Conservation (phyloP, 2,797 vertebrate genomes). For the Hylomyscus alleni region DNA sequence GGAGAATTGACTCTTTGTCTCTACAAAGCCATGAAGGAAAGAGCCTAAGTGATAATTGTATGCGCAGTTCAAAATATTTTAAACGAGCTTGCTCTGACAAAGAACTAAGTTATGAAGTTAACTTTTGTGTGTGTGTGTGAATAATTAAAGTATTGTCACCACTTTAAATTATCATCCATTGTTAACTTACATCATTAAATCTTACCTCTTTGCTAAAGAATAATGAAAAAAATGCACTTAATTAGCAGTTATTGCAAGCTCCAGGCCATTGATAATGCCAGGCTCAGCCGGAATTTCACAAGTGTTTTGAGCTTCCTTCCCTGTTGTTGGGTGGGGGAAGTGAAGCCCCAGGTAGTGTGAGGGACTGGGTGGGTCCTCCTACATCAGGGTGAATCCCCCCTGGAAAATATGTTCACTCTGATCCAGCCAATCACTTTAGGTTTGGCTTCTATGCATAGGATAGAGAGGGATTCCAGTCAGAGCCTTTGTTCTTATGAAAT, state of each 20-base stretch:
- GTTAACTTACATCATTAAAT: conserved; percentile 92
- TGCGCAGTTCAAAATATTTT: conserved; percentile 90
- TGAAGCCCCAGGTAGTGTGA: conserved; percentile 79
- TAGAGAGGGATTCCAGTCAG: conserved; percentile 64
- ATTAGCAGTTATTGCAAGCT: conserved; percentile 91
- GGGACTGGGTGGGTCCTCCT: conserved; percentile 79
- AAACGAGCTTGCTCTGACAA: conserved; percentile 89
- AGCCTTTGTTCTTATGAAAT: conserved; percentile 82
- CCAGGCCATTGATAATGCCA: conserved; percentile 90
- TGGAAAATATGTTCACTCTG: conserved; percentile 92
- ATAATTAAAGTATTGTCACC: conserved; percentile 93
- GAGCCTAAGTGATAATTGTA: conserved; percentile 85
- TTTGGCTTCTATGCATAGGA: conserved; percentile 75
- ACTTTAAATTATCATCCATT: conserved; percentile 92
- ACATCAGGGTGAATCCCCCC: conserved; percentile 83
- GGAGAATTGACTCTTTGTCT: conserved; percentile 86
- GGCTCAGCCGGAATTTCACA: conserved; percentile 89
- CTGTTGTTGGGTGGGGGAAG: conserved; percentile 80
- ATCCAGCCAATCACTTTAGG: conserved; percentile 77
- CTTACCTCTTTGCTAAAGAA: conserved; percentile 91
- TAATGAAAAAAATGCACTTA: conserved; percentile 92
- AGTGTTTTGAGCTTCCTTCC: conserved; percentile 86
- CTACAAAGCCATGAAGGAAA: conserved; percentile 84
- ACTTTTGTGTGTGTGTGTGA: conserved; percentile 90
- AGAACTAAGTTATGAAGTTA: conserved; percentile 91